Conservation (phyloP, 37 sponge, comb jelly and placozoan species). For the Chondrosia reniformis region DNA sequence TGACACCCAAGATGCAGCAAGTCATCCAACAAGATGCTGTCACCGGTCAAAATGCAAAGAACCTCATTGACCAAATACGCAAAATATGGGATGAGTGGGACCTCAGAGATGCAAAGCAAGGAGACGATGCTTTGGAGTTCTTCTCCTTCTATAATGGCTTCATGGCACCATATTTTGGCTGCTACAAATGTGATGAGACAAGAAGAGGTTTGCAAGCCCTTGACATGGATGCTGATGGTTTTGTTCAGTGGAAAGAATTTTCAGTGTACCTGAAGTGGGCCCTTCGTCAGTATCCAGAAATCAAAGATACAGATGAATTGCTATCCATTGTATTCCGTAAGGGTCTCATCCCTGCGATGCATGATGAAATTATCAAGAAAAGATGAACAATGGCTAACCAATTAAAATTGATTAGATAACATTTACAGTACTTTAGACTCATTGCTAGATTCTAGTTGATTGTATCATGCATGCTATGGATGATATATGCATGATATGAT, state of each 20-base stretch:
- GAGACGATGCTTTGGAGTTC: background rate
- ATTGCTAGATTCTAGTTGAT: too few species aligned
- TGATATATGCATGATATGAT: too few species aligned
- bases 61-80: background rate
- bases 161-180: background rate
- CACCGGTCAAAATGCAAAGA: background rate
- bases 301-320: conserved; percentile 1
- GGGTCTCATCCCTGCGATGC: conserved; percentile 39
- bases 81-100: conserved; percentile 4
- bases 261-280: conserved; percentile 36
- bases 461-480: too few species aligned
- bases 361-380: conserved; percentile 24
- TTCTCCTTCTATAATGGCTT: conserved; percentile 8
- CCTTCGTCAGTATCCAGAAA: conserved; percentile 19
- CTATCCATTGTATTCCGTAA: conserved; percentile 23
- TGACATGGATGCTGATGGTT: conserved; percentile 17
- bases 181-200: conserved; percentile 1
- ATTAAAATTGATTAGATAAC: too few species aligned
- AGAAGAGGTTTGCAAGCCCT: conserved; percentile 6
- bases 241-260: conserved; percentile 14
- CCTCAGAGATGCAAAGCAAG: background rate
- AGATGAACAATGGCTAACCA: too few species aligned
- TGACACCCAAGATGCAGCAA: background rate
- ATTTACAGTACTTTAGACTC: too few species aligned
- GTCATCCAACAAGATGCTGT: background rate